phyloP scores from a whole-genome alignment of 2,113 vertebrate genomes.

The Narcine bancroftii region DNA sequence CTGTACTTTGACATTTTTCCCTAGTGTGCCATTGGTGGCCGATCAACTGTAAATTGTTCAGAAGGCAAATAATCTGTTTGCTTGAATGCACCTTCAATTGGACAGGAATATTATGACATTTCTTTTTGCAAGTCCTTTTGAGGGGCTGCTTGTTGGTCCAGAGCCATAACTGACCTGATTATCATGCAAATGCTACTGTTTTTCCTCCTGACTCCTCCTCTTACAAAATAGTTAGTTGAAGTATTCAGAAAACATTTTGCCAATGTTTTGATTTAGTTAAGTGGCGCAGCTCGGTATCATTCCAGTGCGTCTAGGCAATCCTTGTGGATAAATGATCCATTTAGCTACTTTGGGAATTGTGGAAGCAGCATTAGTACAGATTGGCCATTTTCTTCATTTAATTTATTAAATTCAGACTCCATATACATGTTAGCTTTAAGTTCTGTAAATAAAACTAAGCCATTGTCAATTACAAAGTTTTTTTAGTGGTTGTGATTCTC shows the following conservation, averaged over 20 bases:
- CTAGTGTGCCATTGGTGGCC: not conserved
- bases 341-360: not conserved
- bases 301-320: not conserved
- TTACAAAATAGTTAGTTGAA: not conserved
- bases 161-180: not conserved
- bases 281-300: not conserved
- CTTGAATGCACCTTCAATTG: not conserved
- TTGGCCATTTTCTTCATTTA: not conserved
- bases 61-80: not conserved
- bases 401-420: not conserved
- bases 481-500: not conserved
- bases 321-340: not conserved
- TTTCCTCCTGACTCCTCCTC: not conserved
- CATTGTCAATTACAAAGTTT: not conserved
- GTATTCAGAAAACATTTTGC: not conserved
- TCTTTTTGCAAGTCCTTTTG: not conserved
- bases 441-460: not conserved
- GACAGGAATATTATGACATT: not conserved
- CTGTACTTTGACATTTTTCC: not conserved
- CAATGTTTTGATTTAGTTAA: not conserved
- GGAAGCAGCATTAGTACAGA: not conserved
- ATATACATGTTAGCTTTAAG: not conserved
- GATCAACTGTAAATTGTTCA: not conserved
- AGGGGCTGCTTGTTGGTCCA: not conserved
- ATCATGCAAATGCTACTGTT: not conserved